These are phyloP conservation scores for Arctia plantaginis DNA, from an alignment of 2,888 invertebrate genomes.

Conservation along the genomic window DNA sequence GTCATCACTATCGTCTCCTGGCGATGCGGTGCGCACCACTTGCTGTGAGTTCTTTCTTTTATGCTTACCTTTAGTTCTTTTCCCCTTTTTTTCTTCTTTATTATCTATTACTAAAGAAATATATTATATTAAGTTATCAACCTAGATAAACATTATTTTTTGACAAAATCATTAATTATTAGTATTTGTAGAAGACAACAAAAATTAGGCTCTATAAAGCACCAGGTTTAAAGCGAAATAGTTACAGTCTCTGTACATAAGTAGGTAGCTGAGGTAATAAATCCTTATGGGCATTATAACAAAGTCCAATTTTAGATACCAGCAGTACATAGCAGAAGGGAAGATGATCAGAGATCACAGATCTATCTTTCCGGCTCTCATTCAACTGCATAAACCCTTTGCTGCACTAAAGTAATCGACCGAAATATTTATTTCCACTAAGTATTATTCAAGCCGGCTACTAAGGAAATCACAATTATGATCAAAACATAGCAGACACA, in stretches of 20 bases:
- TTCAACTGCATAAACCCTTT: too few species aligned
- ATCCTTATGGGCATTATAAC: neutral
- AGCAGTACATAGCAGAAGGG: neutral
- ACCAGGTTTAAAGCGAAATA: neutral
- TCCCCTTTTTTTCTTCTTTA: slow-evolving; percentile 75
- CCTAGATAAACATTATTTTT: neutral
- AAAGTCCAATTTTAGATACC: neutral
- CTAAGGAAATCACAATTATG: too few species aligned
- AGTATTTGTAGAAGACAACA: too few species aligned
- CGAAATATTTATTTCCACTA: too few species aligned
- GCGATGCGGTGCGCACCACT: slow-evolving; percentile 56
- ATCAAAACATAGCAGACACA: too few species aligned
- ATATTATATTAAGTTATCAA: neutral
- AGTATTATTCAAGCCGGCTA: too few species aligned
- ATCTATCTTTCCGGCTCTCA: neutral
- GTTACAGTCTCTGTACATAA: neutral
- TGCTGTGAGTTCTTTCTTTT: slow-evolving; percentile 61
- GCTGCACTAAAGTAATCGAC: too few species aligned
- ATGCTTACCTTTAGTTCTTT: slow-evolving; percentile 74
- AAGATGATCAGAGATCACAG: neutral
- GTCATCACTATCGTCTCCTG: slow-evolving; percentile 74
- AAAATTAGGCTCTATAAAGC: too few species aligned
- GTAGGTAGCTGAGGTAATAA: neutral
- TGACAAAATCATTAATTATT: neutral
- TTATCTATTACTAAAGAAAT: neutral